Evolutionary conservation across 2,888 invertebrate species (phyloP).

Genomic region (Melipona beecheii): DNA sequence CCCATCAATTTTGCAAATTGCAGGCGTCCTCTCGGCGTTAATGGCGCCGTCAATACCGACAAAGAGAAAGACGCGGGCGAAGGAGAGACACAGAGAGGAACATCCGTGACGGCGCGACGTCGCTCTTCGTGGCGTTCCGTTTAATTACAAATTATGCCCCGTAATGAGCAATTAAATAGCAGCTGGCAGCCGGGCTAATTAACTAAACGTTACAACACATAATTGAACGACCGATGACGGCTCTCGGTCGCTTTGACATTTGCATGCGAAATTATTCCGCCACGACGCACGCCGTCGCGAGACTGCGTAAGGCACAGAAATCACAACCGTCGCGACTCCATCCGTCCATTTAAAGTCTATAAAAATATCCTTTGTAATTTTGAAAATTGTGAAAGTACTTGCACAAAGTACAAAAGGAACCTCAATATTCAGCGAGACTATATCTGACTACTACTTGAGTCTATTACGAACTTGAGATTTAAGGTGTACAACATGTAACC

Average conservation of each 20-base stretch:
- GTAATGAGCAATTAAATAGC: conserved; percentile 56
- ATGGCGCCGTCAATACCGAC: conserved; percentile 27
- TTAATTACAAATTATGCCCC: conserved; percentile 54
- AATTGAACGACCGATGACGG: conserved; percentile 42
- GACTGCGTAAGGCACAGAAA: neutral
- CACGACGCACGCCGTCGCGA: neutral
- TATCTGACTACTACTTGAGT: too few species aligned
- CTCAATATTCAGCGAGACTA: too few species aligned
- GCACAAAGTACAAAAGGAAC: too few species aligned
- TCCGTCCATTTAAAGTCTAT: too few species aligned
- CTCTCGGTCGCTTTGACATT: conserved; percentile 47
- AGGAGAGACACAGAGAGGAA: neutral
- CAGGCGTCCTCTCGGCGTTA: conserved; percentile 25
- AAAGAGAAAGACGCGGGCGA: neutral
- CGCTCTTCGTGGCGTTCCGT: conserved; percentile 22
- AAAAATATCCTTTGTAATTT: too few species aligned
- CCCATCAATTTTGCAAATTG: conserved; percentile 51
- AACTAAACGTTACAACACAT: conserved; percentile 49
- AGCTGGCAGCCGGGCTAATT: conserved; percentile 45
- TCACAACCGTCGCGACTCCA: too few species aligned
- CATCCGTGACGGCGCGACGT: conserved; percentile 20
- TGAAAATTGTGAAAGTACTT: too few species aligned
- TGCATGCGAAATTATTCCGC: conserved; percentile 46
- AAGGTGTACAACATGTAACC: too few species aligned
- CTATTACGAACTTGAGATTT: too few species aligned